phyloP scores from a whole-genome alignment of 23 tunicate species.

The Ascidia mentula region DNA sequence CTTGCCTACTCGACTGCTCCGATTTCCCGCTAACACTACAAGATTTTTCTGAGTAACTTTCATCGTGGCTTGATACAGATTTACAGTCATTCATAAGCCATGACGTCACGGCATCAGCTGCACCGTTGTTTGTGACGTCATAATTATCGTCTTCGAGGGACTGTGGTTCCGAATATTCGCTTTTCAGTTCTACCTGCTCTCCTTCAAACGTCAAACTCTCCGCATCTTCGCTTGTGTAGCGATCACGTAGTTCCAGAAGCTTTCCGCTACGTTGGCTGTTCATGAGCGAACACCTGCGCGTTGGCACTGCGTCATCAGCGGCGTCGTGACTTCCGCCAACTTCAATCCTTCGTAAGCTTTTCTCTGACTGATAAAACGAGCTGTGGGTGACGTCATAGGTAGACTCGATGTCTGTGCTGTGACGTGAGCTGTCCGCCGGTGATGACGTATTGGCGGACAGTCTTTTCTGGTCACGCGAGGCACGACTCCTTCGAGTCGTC shows the following conservation, averaged over 20 bases:
- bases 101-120: slow-evolving; percentile 1
- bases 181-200: not conserved
- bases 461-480: slow-evolving; percentile 1
- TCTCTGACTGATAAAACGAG: too few relatives aligned
- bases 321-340: not conserved
- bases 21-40: not conserved
- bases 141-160: not conserved
- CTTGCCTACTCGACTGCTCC: not conserved
- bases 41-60: not conserved
- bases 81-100: slow-evolving; percentile 13
- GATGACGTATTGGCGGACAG: slow-evolving; percentile 1
- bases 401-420: slow-evolving; percentile 4
- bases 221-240: slow-evolving; percentile 23
- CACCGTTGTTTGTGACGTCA: slow-evolving; percentile 1
- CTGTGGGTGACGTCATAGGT: not conserved
- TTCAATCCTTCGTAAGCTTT: not conserved
- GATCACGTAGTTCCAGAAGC: slow-evolving; percentile 21
- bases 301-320: not conserved
- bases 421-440: not conserved
- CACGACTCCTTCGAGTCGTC: not conserved
- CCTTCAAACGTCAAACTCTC: slow-evolving; percentile 7
- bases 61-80: not conserved
- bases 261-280: slow-evolving; percentile 2
- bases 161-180: not conserved
- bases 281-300: not conserved